Base-by-base conservation (phyloP, 2,888 invertebrate species). In the Syritta pipiens region DNA sequence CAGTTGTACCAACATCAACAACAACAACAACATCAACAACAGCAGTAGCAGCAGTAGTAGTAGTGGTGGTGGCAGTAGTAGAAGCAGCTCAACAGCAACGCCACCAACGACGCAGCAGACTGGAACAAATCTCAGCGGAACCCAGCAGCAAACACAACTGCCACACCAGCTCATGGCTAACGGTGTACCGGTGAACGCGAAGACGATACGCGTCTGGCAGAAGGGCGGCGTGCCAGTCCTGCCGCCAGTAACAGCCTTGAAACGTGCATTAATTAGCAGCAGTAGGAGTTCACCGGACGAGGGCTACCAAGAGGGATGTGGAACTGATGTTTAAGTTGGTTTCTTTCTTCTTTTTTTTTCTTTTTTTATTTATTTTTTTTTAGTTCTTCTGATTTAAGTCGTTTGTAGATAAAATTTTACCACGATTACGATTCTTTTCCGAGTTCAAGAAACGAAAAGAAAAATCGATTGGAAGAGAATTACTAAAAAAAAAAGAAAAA, bases 261-360 rank as follows among this genome's bases (percentile, higher is more conserved):
- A 96, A 89, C 93, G 96, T 82, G 96, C 94, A 74, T 92, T 96
- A 82, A 94, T 93, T 83, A 94, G 93, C 88, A 94, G 93, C 85
- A 94, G 93, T 84, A 93, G 96, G 86, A 96, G 95, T 88, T 94
- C 96, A 19, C 94, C 95, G 37, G 97, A 97, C 86, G 96, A 97
- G 89, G 95, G 96, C 81, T 96, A 96, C 88, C 96, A 96, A 89
- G 96, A 96, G 90, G 96, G 96, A 85, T 95, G 96, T 89, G 96
- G 96, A 83, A 96, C 96, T 83, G 96, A 96, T 89, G 96, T 96
- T 88, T 96, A 94, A 84, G 84, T 77, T 74, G 49, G 44, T 72
- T 55, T 46, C 42, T 32, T 55, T 57, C 55, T 24, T 2, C 24
- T 35, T 40, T 55, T 19, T 53, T 28, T 30, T 51, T 44, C 4